These are phyloP conservation scores for Himantopus leucocephalus DNA, from an alignment of 2,113 vertebrate genomes.

Conservation along the genomic window DNA sequence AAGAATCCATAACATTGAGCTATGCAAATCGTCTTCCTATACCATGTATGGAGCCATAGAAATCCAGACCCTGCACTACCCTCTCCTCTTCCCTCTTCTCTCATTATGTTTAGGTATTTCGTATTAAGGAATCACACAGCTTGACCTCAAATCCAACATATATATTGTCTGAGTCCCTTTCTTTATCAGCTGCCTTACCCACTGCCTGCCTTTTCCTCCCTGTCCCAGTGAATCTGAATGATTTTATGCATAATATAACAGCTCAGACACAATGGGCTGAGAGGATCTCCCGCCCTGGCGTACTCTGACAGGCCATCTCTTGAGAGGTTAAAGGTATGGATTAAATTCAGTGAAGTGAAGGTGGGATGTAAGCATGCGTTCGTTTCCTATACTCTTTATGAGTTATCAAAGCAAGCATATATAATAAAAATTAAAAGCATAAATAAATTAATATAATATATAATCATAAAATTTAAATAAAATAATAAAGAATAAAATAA, in stretches of 20 bases:
- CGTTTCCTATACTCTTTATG: background rate
- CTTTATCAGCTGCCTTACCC: background rate
- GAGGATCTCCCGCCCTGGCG: background rate
- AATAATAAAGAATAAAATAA: background rate
- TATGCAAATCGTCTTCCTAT: background rate
- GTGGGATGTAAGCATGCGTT: background rate
- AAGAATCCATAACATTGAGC: background rate
- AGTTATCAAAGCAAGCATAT: background rate
- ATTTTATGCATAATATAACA: background rate
- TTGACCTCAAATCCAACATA: background rate
- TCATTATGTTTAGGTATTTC: background rate
- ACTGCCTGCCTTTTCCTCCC: background rate
- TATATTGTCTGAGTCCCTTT: background rate
- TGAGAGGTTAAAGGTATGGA: background rate
- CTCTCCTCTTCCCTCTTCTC: background rate
- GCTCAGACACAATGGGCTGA: background rate
- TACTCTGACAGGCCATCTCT: background rate
- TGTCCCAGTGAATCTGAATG: background rate
- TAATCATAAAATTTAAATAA: background rate
- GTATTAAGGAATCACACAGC: background rate
- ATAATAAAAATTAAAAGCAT: background rate
- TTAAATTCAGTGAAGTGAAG: background rate
- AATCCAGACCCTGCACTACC: background rate
- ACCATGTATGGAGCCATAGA: background rate
- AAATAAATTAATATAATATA: background rate